phyloP scores from a whole-genome alignment of 2,113 vertebrate genomes.

The Cyanoliseus patagonus region DNA sequence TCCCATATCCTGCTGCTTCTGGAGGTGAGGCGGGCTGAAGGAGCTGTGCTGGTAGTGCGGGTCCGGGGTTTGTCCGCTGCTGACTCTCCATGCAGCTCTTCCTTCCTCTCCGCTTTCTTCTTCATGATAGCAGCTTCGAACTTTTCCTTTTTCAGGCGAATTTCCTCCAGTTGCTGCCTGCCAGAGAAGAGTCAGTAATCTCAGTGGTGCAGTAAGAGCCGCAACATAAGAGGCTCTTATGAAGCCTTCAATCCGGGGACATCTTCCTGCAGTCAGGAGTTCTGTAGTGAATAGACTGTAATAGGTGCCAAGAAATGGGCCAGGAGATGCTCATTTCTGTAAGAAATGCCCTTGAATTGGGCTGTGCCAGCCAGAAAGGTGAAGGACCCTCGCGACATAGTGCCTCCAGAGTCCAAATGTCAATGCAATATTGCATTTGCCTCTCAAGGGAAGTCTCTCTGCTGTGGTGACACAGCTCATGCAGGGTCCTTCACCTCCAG shows the following conservation, averaged over 20 bases:
- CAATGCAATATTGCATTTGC: neutral
- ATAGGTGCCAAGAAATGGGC: neutral
- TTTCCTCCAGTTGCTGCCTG: conserved; percentile 79
- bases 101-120: conserved; percentile 63
- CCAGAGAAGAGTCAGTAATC: neutral
- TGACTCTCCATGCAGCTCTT: conserved; percentile 63
- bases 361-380: neutral
- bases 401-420: neutral
- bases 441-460: neutral
- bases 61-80: conserved; percentile 53
- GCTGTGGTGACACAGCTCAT: fast-evolving
- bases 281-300: neutral
- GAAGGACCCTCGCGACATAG: neutral
- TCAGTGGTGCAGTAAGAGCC: neutral
- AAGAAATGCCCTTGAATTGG: neutral
- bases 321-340: neutral
- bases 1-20: neutral
- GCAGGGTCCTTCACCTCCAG: neutral
- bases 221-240: neutral
- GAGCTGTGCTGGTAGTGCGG: neutral
- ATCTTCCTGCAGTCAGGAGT: neutral
- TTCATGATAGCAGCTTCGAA: conserved; percentile 13
- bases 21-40: neutral
- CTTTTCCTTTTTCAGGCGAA: conserved; percentile 72
- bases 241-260: neutral